Evolutionary conservation across 92 coral and sea anemone species (phyloP), one percentile per base, ranked within the genome.

Genomic region (Epizoanthus fatuus): DNA sequence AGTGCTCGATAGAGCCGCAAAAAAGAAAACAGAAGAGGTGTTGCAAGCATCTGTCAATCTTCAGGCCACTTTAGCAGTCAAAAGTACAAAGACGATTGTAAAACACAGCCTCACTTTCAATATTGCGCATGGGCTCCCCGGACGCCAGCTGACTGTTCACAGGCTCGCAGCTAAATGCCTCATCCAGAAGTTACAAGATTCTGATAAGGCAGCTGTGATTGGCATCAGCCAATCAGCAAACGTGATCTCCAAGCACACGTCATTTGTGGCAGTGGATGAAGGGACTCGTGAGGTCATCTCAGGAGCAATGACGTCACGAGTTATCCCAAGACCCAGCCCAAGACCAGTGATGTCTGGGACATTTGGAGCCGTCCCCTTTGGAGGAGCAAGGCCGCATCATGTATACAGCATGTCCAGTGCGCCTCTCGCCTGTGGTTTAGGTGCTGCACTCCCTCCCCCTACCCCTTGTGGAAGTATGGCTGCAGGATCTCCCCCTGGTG

Each of bases 231-330:
- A 64, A 32, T 64, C 69, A 64, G 44, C 69, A 12, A 64, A 64
- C 69, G 19, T 64, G 11, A 32, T 64, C 69, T 64, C 69, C 11
- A 64, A 64, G 38, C 69, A 29, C 5, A 64, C 69, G 69, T 64
- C 69, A 39, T 64, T 64, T 64, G 69, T 64, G 69, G 69, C 69
- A 11, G 69, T 64, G 38, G 69, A 64, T 64, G 42, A 64, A 32
- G 22, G 38, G 11, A 64, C 69, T 25, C 42, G 42, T 9, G 42
- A 64, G 7, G 69, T 16, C 2, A 32, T 64, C 39, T 5, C 69
- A 38, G 77, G 47, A 6, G 77, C 77, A 44, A 71, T 71, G 77
- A 52, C 32, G 47, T 16, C 22, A 19, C 49, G 16, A 69, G n/a
- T 69, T 10, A 16, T 69, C 20, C 75, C 75, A 25, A 8, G 52